A percentile compares a stretch with the other conserved stretches of the same genome.
Conservation (phyloP, 2,888 invertebrate genomes). For the Argyra leucocephala region DNA sequence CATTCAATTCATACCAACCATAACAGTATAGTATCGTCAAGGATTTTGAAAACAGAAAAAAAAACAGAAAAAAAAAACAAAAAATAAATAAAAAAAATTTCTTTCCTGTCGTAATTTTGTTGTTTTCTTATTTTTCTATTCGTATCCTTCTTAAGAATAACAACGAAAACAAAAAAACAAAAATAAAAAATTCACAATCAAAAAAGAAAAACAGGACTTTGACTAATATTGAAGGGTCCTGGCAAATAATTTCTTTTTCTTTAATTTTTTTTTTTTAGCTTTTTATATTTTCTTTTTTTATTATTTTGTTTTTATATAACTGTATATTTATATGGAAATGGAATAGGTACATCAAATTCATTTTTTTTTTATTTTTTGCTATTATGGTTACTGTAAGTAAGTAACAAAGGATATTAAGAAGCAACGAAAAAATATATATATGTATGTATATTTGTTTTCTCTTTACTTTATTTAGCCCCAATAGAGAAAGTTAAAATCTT, state of each 20-base stretch:
- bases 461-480: no score
- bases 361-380: no score
- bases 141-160: background rate
- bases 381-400: no score
- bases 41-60: background rate
- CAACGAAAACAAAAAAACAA: background rate
- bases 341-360: no score
- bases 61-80: no score
- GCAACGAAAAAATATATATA: background rate
- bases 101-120: background rate
- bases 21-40: background rate
- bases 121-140: background rate
- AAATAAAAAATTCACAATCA: background rate
- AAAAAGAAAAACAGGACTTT: background rate
- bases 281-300: background rate
- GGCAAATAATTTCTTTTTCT: background rate
- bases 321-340: background rate
- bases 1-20: background rate
- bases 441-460: background rate
- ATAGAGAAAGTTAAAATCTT: no score
- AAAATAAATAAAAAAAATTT: background rate
- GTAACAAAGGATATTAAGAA: background rate
- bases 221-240: conserved; percentile 3
- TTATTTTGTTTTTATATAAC: background rate
- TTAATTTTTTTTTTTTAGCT: background rate